These are phyloP conservation scores for Mionectes macconnelli DNA, from an alignment of 2,113 vertebrate species.

Conservation along the genomic window DNA sequence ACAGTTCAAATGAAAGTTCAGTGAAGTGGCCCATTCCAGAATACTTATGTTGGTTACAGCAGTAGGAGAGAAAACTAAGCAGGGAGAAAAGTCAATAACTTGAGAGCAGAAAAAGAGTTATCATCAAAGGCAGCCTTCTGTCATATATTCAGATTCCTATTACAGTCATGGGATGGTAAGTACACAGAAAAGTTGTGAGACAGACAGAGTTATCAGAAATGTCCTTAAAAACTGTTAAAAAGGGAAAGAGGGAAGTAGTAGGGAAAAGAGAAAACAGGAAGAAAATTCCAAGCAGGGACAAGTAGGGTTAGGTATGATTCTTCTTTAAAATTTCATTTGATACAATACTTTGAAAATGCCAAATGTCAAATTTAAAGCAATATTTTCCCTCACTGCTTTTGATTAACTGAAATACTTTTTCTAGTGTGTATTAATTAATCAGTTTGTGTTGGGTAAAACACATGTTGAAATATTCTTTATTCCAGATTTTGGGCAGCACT, in stretches of 20 bases:
- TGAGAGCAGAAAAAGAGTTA: background rate
- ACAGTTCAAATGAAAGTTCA: conserved; percentile 7
- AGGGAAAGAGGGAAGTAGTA: background rate
- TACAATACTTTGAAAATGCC: conserved; percentile 14
- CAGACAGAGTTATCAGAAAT: background rate
- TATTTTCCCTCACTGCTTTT: background rate
- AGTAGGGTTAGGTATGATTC: background rate
- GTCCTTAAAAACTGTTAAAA: background rate
- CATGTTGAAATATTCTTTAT: background rate
- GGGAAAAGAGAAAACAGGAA: background rate
- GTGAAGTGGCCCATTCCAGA: background rate
- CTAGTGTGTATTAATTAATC: background rate
- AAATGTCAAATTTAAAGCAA: conserved; percentile 36
- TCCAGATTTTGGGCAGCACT: background rate
- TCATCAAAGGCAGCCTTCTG: background rate
- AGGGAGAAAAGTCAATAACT: conserved; percentile 20
- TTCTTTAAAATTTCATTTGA: conserved; percentile 27
- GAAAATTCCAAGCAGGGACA: background rate
- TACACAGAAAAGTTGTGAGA: background rate
- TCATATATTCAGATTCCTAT: background rate
- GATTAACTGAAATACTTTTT: background rate
- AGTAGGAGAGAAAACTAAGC: background rate
- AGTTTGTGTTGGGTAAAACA: conserved; percentile 35
- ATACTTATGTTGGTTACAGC: background rate
- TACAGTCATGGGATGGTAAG: background rate